phyloP scores from a whole-genome alignment of 2,888 invertebrate genomes.

The Agrochola circellaris region DNA sequence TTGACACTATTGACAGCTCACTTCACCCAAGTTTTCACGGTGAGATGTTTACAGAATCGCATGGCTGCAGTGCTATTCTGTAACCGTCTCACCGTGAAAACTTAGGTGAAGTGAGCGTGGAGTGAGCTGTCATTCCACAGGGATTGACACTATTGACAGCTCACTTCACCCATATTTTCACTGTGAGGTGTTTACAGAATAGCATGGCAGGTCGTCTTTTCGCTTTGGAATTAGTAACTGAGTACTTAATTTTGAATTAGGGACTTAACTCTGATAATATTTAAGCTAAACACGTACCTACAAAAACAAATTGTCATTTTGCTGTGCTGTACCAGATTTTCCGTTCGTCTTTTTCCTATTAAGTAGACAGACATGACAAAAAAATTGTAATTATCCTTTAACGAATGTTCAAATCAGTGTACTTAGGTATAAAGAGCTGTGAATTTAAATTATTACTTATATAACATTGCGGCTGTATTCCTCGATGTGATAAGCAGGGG shows the following conservation, averaged over 20 bases:
- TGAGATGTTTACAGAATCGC: too few relatives aligned
- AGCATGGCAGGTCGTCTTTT: not conserved
- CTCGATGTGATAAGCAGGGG: not conserved
- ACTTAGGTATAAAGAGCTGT: not conserved
- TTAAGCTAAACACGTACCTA: not conserved
- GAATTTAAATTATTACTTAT: not conserved
- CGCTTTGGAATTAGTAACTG: not conserved
- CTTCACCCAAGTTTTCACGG: too few relatives aligned
- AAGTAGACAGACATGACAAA: not conserved
- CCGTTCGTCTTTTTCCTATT: not conserved
- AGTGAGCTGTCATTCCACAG: too few relatives aligned
- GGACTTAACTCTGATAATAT: not conserved
- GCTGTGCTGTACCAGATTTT: not conserved
- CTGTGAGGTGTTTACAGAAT: too few relatives aligned
- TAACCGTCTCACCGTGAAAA: too few relatives aligned
- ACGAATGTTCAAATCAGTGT: not conserved
- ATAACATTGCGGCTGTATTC: not conserved
- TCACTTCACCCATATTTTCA: too few relatives aligned
- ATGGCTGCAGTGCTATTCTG: too few relatives aligned
- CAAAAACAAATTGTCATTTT: not conserved
- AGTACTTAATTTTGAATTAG: too few relatives aligned
- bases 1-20: too few relatives aligned
- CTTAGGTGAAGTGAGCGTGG: too few relatives aligned
- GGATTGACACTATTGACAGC: too few relatives aligned
- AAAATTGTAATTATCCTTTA: not conserved